A percentile compares a stretch with the other conserved stretches of the same genome.
Evolutionary conservation across 2,888 invertebrate species (phyloP).

Genomic region (Nymphalis polychloros): DNA sequence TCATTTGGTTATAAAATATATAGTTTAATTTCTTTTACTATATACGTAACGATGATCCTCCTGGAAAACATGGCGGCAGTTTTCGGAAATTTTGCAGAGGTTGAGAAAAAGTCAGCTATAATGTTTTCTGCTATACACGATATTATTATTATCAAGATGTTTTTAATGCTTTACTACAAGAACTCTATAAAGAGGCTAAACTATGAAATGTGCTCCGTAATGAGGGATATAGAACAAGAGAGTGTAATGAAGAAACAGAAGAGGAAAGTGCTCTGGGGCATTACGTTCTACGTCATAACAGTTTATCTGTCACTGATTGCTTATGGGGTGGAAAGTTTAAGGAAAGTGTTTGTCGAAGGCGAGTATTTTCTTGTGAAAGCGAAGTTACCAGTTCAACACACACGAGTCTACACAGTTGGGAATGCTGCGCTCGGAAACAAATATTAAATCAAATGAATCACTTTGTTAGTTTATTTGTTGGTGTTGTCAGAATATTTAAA

Average conservation of each 20-base stretch:
- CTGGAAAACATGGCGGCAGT: slow-evolving; percentile 69
- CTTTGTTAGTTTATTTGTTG: not conserved
- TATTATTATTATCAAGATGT: slow-evolving; percentile 69
- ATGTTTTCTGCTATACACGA: slow-evolving; percentile 73
- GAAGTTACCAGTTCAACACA: too few species aligned
- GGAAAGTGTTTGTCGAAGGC: slow-evolving; percentile 63
- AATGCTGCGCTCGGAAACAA: too few species aligned
- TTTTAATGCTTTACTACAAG: slow-evolving; percentile 64
- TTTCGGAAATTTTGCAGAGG: slow-evolving; percentile 63
- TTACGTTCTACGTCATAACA: slow-evolving; percentile 58
- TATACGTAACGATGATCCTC: slow-evolving; percentile 66
- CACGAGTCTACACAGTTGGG: too few species aligned
- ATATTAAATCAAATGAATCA: too few species aligned
- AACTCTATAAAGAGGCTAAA: slow-evolving; percentile 66
- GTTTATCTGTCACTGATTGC: slow-evolving; percentile 66
- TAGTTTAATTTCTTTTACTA: slow-evolving; percentile 55
- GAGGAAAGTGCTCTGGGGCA: slow-evolving; percentile 61
- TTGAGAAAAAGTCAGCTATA: slow-evolving; percentile 70
- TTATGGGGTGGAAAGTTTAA: slow-evolving; percentile 65
- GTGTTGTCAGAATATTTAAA: not conserved
- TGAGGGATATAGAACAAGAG: slow-evolving; percentile 59
- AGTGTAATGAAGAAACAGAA: slow-evolving; percentile 61
- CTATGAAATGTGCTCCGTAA: slow-evolving; percentile 62
- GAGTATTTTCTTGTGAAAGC: slow-evolving; percentile 16
- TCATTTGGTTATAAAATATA: slow-evolving; percentile 56